Evolutionary conservation across 1,140 invertebrate genomes (phyloP).

Genomic region (Brachionus angularis): DNA sequence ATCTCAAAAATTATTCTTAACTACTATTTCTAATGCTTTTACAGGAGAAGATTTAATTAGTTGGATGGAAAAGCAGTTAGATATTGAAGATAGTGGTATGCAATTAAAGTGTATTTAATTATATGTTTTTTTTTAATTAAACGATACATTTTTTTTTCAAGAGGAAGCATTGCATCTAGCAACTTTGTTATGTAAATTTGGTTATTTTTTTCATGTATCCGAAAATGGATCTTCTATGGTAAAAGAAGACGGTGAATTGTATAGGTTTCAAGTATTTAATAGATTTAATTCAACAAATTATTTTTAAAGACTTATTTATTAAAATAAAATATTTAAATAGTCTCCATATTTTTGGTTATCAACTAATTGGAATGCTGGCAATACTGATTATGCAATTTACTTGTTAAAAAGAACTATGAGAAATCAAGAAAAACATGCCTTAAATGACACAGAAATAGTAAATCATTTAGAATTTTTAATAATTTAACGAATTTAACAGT

Average conservation of each 20-base stretch:
- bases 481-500: no score
- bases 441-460: constrained; percentile 23
- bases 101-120: no score
- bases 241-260: constrained; percentile 34
- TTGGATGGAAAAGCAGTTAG: constrained; percentile 12
- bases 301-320: not conserved
- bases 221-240: not conserved
- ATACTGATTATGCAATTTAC: constrained; percentile 43
- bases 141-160: not conserved
- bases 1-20: constrained; percentile 37
- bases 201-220: constrained; percentile 43
- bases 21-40: constrained; percentile 33
- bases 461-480: not conserved
- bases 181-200: constrained; percentile 22
- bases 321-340: no score
- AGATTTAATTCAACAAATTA: not conserved
- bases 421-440: constrained; percentile 33
- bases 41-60: constrained; percentile 34
- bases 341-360: constrained; percentile 43
- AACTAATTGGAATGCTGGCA: constrained; percentile 25
- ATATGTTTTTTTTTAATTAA: not conserved
- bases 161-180: constrained; percentile 37
- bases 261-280: constrained; percentile 40
- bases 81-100: constrained; percentile 24
- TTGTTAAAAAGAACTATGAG: constrained; percentile 40